Base-by-base conservation (phyloP, 2,888 invertebrate species). In the Epinotia brunnichana region DNA sequence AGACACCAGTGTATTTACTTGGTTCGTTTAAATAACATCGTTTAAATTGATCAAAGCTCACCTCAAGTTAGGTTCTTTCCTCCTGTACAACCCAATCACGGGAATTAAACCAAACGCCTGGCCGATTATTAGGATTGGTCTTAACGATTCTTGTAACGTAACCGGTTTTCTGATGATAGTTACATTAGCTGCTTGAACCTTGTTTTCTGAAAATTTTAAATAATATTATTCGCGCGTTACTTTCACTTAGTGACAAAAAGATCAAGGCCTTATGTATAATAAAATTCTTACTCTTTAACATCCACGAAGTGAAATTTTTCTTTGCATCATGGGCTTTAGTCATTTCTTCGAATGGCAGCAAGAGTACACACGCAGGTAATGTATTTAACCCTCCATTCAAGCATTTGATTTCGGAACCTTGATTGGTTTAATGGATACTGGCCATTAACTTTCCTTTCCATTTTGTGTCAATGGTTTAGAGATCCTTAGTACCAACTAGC, bases 31-130 rank as follows among this genome's bases (percentile, higher is more conserved):
- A 35, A 35, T 9, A 35, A 9, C 35, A 35, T 35, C 35, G 7
- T 7, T 35, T 9, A 35, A 35, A 35, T 35, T 29, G 29, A 7
- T 29, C 9, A 9, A 35, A 35, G 9, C 35, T 35, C 35, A 91
- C 92, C 82, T 87, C 17, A 88, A 79, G 72, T 86, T 77, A 4
- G 76, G 76, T 2, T 85, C 78, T 39, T 80, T 81, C 59, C 82
- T 82, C 62, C 83, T 84, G 35, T 80, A 80, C 4, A 90, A 77
- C 2, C 91, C 92, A 59, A 76, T 74, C 1, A 90, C 87, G 0
- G 92, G 92, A 9, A 91, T 74, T 39, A 92, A 74, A 0, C 91
- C 89, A 74, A 91, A 92, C 0, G 82, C 54, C 67, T 92, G 91
- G 3, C 91, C 92, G 35, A 87, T 81, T 10, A 90, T 76, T 11